These are phyloP conservation scores for Spea bombifrons DNA, from an alignment of 2,113 vertebrate species.

Conservation along the genomic window DNA sequence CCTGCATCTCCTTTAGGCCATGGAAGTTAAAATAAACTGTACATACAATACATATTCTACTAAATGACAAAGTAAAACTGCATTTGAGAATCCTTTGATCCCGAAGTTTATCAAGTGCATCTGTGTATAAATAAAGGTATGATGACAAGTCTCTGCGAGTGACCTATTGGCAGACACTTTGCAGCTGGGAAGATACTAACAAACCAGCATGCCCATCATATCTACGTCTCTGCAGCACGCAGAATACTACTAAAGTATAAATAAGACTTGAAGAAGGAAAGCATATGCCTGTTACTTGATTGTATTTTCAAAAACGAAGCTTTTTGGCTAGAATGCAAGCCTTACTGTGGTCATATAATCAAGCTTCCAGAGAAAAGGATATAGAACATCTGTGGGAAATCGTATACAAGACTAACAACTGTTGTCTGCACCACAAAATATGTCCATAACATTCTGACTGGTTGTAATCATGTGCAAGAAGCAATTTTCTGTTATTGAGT, in stretches of 20 bases:
- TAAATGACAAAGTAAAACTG: too few species aligned
- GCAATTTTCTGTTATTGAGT: too few species aligned
- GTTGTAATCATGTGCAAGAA: too few species aligned
- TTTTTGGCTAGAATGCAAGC: background rate
- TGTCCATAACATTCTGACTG: too few species aligned
- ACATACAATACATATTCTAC: too few species aligned
- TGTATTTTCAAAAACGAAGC: background rate
- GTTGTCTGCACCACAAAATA: too few species aligned
- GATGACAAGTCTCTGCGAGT: background rate
- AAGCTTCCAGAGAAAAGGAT: conserved; percentile 10
- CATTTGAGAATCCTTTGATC: background rate
- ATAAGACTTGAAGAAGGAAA: background rate
- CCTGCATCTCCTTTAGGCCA: too few species aligned
- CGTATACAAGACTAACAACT: background rate
- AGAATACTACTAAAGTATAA: background rate
- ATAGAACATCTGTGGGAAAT: conserved; percentile 8
- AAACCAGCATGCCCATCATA: background rate
- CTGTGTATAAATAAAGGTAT: background rate
- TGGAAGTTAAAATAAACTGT: too few species aligned
- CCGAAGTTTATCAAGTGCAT: background rate
- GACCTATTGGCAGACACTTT: background rate
- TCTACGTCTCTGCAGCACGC: background rate
- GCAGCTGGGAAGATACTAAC: background rate
- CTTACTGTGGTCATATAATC: background rate
- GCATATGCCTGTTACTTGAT: too few species aligned